Evolutionary conservation across 2,888 invertebrate genomes (phyloP).

Genomic region (Xanthia icteritia): DNA sequence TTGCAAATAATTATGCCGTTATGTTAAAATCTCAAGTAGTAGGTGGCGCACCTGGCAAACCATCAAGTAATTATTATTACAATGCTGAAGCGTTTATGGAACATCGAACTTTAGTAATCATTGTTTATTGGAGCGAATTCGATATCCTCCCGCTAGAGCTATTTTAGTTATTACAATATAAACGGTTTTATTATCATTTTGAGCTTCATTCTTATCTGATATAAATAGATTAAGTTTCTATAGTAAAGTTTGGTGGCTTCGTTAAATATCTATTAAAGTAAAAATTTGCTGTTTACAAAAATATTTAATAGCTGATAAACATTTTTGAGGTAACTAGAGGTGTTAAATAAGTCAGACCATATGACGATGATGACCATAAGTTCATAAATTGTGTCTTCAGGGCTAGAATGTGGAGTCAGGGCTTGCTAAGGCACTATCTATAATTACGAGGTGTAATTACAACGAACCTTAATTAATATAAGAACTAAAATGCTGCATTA

Average conservation of each 20-base stretch:
- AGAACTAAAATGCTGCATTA: not conserved
- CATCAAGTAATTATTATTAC: slow-evolving; percentile 34
- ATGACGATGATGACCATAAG: not conserved
- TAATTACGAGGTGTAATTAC: not conserved
- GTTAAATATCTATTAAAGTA: not conserved
- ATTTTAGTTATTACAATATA: slow-evolving; percentile 11
- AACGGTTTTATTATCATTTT: slow-evolving; percentile 11
- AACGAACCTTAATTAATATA: not conserved
- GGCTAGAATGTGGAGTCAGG: too few species aligned
- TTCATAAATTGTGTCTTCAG: not conserved
- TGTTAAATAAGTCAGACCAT: not conserved
- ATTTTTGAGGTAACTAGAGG: too few species aligned
- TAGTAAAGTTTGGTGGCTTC: not conserved
- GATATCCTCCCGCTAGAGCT: slow-evolving; percentile 25
- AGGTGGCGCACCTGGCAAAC: not conserved
- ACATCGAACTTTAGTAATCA: slow-evolving; percentile 29
- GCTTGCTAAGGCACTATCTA: too few species aligned
- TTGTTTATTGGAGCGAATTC: slow-evolving; percentile 33
- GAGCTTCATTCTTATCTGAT: not conserved
- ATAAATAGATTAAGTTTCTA: not conserved
- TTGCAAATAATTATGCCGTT: not conserved
- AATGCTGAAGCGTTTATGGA: not conserved
- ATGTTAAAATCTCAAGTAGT: not conserved
- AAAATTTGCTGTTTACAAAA: not conserved
- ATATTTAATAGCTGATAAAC: not conserved